Evolutionary conservation across 2,888 invertebrate species (phyloP).

Genomic region (Chrysotoxum bicinctum): DNA sequence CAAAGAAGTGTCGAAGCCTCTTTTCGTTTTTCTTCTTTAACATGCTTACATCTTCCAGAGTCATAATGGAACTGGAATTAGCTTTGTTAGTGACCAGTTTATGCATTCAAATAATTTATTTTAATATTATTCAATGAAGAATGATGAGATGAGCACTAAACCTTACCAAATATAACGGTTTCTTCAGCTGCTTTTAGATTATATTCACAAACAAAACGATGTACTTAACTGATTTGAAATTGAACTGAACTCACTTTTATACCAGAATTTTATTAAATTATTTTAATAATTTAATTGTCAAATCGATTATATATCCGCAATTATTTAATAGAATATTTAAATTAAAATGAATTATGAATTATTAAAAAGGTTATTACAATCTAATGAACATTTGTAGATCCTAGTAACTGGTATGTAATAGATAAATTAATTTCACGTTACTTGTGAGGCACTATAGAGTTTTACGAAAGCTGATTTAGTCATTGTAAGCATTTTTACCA

Average conservation of each 20-base stretch:
- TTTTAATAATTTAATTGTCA: too few relatives aligned
- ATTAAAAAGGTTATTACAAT: background rate
- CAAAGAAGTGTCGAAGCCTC: background rate
- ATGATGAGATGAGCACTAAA: too few relatives aligned
- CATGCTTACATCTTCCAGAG: background rate
- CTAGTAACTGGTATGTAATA: background rate
- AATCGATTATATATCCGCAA: background rate
- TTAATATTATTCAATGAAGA: too few relatives aligned
- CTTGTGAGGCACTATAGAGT: too few relatives aligned
- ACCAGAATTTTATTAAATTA: background rate
- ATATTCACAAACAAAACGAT: background rate
- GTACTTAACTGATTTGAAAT: background rate
- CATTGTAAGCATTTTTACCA: too few relatives aligned
- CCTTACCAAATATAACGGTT: too few relatives aligned
- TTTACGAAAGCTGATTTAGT: too few relatives aligned
- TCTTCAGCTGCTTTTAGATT: too few relatives aligned
- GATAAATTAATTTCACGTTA: too few relatives aligned
- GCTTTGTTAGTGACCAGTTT: too few relatives aligned
- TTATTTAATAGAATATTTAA: background rate
- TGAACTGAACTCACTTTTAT: background rate
- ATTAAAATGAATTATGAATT: background rate
- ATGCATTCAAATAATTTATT: too few relatives aligned
- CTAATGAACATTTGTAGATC: background rate
- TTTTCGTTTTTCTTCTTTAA: slow-evolving; percentile 15
- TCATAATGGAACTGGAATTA: background rate